Evolutionary conservation across 2,888 invertebrate genomes (phyloP).

Genomic region (Mongoloraphidia duomilia): DNA sequence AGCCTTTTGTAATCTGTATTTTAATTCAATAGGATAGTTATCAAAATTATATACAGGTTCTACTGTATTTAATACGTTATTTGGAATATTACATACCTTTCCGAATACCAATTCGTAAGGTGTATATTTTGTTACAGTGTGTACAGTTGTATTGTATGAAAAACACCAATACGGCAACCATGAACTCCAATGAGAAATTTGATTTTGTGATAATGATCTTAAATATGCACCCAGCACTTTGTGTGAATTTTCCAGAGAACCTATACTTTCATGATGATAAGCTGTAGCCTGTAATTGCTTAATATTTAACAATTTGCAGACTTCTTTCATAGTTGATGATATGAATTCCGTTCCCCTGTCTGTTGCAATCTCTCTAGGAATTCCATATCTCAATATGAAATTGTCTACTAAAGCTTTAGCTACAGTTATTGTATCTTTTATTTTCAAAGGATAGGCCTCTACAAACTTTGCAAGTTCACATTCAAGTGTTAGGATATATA

Average conservation of each 20-base stretch:
- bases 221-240: constrained; percentile 12
- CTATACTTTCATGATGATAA: constrained; percentile 11
- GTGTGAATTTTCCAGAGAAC: constrained; percentile 12
- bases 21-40: constrained; percentile 14
- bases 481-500: constrained; percentile 12
- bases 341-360: constrained; percentile 13
- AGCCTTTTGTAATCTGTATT: constrained; percentile 13
- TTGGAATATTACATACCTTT: constrained; percentile 9
- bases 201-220: constrained; percentile 8
- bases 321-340: constrained; percentile 7
- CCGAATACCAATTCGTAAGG: constrained; percentile 14
- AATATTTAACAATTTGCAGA: constrained; percentile 10
- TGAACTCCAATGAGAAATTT: constrained; percentile 9
- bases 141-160: constrained; percentile 14
- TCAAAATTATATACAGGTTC: constrained; percentile 12
- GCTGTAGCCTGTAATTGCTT: constrained; percentile 9
- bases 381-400: constrained; percentile 13
- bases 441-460: too few species aligned
- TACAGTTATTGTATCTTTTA: constrained; percentile 1
- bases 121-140: constrained; percentile 14
- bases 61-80: constrained; percentile 5
- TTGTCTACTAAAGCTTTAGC: constrained; percentile 11
- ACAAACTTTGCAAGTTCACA: constrained; percentile 9
- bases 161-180: constrained; percentile 16
- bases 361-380: constrained; percentile 8